Percentiles rank a stretch among this genome's conserved stretches.
phyloP scores from a whole-genome alignment of 2,797 vertebrate species.

The Myotis pilosus region DNA sequence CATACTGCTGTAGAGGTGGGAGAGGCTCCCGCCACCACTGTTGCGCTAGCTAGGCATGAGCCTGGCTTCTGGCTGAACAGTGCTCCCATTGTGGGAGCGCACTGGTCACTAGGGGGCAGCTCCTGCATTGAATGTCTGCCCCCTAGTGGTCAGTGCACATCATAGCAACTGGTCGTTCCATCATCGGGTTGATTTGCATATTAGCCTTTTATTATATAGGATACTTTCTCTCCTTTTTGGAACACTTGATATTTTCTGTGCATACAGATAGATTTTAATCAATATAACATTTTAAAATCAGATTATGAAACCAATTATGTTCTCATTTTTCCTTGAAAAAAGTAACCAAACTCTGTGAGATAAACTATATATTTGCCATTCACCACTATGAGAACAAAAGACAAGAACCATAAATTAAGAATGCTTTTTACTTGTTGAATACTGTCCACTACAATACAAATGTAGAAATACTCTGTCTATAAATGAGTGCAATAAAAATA shows the following conservation, averaged over 20 bases:
- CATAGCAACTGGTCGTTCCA: no score
- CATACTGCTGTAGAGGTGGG: no score
- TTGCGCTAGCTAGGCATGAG: no score
- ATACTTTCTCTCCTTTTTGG: constrained; percentile 74
- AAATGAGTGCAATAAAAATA: background rate
- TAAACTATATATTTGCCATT: background rate
- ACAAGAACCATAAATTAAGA: background rate
- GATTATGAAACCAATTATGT: background rate
- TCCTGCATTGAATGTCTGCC: no score
- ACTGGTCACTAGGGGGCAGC: no score
- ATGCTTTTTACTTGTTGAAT: background rate
- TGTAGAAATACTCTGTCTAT: background rate
- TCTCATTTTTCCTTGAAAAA: background rate
- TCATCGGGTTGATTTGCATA: no score
- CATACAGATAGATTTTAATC: constrained; percentile 81
- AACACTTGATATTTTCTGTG: constrained; percentile 81
- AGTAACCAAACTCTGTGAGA: background rate
- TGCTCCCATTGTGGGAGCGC: no score
- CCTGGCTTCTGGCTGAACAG: no score
- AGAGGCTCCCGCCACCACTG: no score
- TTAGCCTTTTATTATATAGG: no score
- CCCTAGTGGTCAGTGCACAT: no score
- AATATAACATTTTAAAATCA: background rate
- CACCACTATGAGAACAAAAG: background rate
- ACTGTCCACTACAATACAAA: background rate